Evolutionary conservation across 1,140 invertebrate genomes (phyloP).

Genomic region (Tetraneura akinire): DNA sequence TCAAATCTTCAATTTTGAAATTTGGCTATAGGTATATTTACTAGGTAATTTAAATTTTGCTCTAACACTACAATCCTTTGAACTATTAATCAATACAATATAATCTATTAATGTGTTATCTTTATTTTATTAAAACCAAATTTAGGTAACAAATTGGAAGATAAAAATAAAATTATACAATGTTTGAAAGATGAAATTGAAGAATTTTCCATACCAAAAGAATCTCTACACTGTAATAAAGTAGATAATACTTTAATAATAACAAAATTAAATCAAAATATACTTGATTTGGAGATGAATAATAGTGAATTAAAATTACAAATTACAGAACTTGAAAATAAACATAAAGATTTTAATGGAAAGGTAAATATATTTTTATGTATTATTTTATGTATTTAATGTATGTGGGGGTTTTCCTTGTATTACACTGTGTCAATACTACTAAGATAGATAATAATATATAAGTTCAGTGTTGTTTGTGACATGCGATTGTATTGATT

Average conservation of each 20-base stretch:
- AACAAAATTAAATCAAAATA: slow-evolving; percentile 32
- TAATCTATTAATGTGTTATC: not conserved
- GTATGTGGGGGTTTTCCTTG: too few species aligned
- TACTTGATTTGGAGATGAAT: slow-evolving; percentile 28
- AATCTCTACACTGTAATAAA: not conserved
- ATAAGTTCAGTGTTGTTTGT: too few species aligned
- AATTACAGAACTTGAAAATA: slow-evolving; percentile 30
- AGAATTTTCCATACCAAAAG: slow-evolving; percentile 27
- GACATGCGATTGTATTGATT: too few species aligned
- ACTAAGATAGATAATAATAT: too few species aligned
- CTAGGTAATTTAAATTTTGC: too few species aligned
- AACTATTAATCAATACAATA: too few species aligned
- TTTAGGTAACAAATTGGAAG: slow-evolving; percentile 40
- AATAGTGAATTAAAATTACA: slow-evolving; percentile 16
- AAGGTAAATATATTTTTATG: slow-evolving; percentile 9
- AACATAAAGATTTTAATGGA: slow-evolving; percentile 15
- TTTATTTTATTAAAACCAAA: not conserved
- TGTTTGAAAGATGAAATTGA: slow-evolving; percentile 43
- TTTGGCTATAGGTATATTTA: too few species aligned
- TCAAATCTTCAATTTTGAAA: too few species aligned
- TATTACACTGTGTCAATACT: too few species aligned
- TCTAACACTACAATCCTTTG: too few species aligned
- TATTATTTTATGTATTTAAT: too few species aligned
- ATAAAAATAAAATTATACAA: slow-evolving; percentile 41
- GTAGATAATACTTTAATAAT: not conserved